These are phyloP conservation scores for Aleiodes testaceus DNA, from an alignment of 2,888 invertebrate genomes.

Conservation along the genomic window DNA sequence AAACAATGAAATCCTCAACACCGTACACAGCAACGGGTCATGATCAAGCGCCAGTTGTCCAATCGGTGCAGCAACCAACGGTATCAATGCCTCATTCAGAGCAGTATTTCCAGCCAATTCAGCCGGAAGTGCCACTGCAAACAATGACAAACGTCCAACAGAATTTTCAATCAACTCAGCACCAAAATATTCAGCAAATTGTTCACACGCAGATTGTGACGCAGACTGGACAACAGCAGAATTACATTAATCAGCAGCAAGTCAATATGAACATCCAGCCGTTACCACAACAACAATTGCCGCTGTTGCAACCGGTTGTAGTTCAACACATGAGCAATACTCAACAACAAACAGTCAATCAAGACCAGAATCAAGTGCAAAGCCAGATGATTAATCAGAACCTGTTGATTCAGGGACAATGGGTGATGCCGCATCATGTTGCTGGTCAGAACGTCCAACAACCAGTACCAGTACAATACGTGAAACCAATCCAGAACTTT, in stretches of 20 bases:
- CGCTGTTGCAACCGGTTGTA: slow-evolving; percentile 28
- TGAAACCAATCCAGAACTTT: slow-evolving; percentile 54
- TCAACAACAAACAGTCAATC: slow-evolving; percentile 42
- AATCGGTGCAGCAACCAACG: slow-evolving; percentile 49
- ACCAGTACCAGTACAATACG: slow-evolving; percentile 53
- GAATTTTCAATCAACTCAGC: slow-evolving; percentile 48
- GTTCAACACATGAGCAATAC: slow-evolving; percentile 37
- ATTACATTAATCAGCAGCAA: slow-evolving; percentile 43
- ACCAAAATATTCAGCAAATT: slow-evolving; percentile 49
- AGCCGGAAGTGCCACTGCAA: slow-evolving; percentile 61
- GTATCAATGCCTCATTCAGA: slow-evolving; percentile 61
- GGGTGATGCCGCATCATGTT: slow-evolving; percentile 47
- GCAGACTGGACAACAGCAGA: slow-evolving; percentile 37
- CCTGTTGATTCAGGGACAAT: slow-evolving; percentile 45
- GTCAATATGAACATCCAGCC: slow-evolving; percentile 7
- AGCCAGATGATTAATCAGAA: slow-evolving; percentile 42
- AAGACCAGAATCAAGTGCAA: slow-evolving; percentile 51
- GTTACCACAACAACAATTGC: slow-evolving; percentile 39
- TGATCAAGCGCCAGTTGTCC: slow-evolving; percentile 26
- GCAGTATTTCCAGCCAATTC: slow-evolving; percentile 68
- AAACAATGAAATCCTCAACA: slow-evolving; percentile 64
- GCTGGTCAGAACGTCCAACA: slow-evolving; percentile 53
- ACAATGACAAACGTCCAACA: slow-evolving; percentile 2
- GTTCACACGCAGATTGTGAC: slow-evolving; percentile 45
- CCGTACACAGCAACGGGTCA: slow-evolving; percentile 60